phyloP scores from a whole-genome alignment of 2,888 invertebrate species.

The Pseudococcus viburni region DNA sequence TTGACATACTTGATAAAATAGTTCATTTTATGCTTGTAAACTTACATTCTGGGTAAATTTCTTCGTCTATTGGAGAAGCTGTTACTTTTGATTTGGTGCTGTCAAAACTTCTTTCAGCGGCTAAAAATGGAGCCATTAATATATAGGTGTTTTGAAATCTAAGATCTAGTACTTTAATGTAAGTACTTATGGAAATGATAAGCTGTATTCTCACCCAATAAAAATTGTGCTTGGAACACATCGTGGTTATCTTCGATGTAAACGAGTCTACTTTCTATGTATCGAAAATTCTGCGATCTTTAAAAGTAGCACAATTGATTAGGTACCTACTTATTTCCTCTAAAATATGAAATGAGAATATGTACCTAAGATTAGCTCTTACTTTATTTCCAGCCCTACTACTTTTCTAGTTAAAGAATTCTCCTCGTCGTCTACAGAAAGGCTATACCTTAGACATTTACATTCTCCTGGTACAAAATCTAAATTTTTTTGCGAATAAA shows the following conservation, averaged over 20 bases:
- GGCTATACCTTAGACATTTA: constrained; percentile 50
- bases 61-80: constrained; percentile 30
- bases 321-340: not conserved
- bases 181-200: not conserved
- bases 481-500: not conserved
- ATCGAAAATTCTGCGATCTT: constrained; percentile 43
- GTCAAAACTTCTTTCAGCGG: not conserved
- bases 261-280: constrained; percentile 37
- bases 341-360: too few relatives aligned
- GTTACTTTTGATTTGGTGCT: not conserved
- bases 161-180: too few relatives aligned
- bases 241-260: constrained; percentile 36
- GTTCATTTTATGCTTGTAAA: not conserved
- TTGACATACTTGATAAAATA: not conserved
- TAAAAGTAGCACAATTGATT: not conserved
- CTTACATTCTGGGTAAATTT: constrained; percentile 57
- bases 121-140: not conserved
- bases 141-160: too few relatives aligned
- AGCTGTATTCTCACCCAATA: not conserved
- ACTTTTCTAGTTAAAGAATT: constrained; percentile 28
- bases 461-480: constrained; percentile 43
- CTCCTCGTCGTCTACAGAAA: constrained; percentile 17
- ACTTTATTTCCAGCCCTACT: constrained; percentile 27
- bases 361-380: not conserved
- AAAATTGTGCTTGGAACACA: constrained; percentile 49